Conservation (phyloP, 2,797 vertebrate species). For the Gambelia wislizenii region DNA sequence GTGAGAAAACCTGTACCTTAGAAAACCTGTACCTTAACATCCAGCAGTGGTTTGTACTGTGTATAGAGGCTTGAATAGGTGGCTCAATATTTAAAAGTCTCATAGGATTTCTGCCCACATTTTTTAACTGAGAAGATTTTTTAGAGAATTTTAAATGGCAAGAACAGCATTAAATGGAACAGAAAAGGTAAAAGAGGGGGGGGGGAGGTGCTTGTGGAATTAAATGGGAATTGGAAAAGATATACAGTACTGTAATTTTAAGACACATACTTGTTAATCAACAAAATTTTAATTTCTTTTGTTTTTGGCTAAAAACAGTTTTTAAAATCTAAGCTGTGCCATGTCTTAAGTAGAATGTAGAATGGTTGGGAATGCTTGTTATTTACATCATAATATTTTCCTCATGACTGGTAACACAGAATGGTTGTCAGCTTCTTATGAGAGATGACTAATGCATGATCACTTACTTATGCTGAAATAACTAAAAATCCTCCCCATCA, state of each 20-base stretch:
- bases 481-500: background rate
- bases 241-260: background rate
- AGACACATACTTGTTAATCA: background rate
- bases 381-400: background rate
- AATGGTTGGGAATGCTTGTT: background rate
- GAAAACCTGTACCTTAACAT: background rate
- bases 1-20: background rate
- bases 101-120: background rate
- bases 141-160: background rate
- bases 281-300: background rate
- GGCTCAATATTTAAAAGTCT: background rate
- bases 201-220: background rate
- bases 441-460: background rate
- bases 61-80: background rate
- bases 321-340: too few relatives aligned
- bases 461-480: background rate
- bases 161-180: too few relatives aligned
- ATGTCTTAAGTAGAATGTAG: background rate
- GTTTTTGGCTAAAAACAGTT: too few relatives aligned
- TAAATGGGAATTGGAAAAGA: background rate
- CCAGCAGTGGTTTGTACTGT: background rate
- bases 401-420: background rate
- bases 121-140: background rate
- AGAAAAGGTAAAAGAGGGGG: too few relatives aligned
- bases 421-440: background rate